These are phyloP conservation scores for Adelosebastes latens DNA, from an alignment of 2,797 vertebrate genomes.

Conservation along the genomic window DNA sequence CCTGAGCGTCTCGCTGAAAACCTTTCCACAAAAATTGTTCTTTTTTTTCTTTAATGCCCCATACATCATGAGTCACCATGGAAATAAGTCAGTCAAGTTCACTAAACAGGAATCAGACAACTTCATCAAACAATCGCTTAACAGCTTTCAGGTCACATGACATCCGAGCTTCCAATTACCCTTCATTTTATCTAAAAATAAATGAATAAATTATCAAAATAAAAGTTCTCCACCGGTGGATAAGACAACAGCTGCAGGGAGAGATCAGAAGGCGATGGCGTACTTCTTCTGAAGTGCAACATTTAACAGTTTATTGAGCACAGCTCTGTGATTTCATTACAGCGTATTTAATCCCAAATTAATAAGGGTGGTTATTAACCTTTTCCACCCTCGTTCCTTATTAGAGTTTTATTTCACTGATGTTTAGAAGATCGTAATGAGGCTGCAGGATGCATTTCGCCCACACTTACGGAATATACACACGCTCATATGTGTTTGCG, in stretches of 20 bases:
- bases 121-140: slow-evolving; percentile 17
- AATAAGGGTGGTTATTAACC: slow-evolving; percentile 79
- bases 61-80: slow-evolving; percentile 7
- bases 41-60: neutral
- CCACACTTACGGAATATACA: slow-evolving; percentile 14
- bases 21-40: slow-evolving; percentile 13
- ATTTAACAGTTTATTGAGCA: slow-evolving; percentile 73
- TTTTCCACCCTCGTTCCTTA: slow-evolving; percentile 70
- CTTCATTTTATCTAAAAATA: slow-evolving; percentile 23
- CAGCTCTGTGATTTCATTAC: slow-evolving; percentile 73
- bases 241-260: slow-evolving; percentile 38
- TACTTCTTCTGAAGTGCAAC: slow-evolving; percentile 57
- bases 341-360: slow-evolving; percentile 77
- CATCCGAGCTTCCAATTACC: slow-evolving; percentile 36
- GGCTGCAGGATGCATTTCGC: slow-evolving; percentile 40
- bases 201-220: slow-evolving; percentile 43
- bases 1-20: neutral
- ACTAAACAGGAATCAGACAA: slow-evolving; percentile 12
- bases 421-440: slow-evolving; percentile 68
- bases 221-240: slow-evolving; percentile 32
- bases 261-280: slow-evolving; percentile 51
- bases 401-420: slow-evolving; percentile 64
- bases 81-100: slow-evolving; percentile 8
- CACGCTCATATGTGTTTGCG: neutral
- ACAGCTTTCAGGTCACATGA: slow-evolving; percentile 32